phyloP scores from a whole-genome alignment of 2,113 vertebrate genomes.

The Acanthochromis polyacanthus region DNA sequence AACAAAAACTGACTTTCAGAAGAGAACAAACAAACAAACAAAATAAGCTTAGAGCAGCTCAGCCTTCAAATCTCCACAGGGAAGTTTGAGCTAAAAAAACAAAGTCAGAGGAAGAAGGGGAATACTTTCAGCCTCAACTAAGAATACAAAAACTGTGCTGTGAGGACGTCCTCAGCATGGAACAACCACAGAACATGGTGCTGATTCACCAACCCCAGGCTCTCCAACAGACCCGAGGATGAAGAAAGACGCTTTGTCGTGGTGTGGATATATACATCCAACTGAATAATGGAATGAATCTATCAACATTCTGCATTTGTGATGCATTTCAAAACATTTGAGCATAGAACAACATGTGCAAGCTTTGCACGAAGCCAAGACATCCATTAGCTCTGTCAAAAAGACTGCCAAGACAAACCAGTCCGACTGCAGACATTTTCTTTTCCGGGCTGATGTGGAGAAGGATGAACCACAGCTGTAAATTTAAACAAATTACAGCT shows the following conservation, averaged over 20 bases:
- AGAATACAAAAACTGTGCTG: constrained; percentile 44
- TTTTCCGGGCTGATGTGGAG: constrained; percentile 35
- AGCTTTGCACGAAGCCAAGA: constrained; percentile 48
- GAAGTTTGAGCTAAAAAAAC: constrained; percentile 65
- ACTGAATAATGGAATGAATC: constrained; percentile 14
- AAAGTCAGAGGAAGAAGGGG: constrained; percentile 44
- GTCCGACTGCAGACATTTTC: constrained; percentile 49
- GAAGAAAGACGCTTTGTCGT: constrained; percentile 22
- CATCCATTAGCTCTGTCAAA: constrained; percentile 61
- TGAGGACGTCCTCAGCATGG: constrained; percentile 18
- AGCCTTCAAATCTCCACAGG: constrained; percentile 29
- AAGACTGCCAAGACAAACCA: constrained; percentile 69
- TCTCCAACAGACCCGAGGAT: background rate
- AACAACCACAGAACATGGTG: constrained; percentile 25
- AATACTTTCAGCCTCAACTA: constrained; percentile 56
- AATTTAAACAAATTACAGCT: constrained; percentile 37
- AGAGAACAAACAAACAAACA: constrained; percentile 25
- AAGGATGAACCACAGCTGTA: constrained; percentile 50
- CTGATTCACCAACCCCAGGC: constrained; percentile 35
- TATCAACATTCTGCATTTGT: constrained; percentile 5
- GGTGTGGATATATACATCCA: background rate
- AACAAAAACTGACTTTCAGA: constrained; percentile 43
- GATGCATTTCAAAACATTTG: constrained; percentile 40
- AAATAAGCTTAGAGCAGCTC: constrained; percentile 15
- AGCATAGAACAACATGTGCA: constrained; percentile 48